Conservation (phyloP, 2,113 vertebrate genomes). For the Xyliphius kryptos region DNA sequence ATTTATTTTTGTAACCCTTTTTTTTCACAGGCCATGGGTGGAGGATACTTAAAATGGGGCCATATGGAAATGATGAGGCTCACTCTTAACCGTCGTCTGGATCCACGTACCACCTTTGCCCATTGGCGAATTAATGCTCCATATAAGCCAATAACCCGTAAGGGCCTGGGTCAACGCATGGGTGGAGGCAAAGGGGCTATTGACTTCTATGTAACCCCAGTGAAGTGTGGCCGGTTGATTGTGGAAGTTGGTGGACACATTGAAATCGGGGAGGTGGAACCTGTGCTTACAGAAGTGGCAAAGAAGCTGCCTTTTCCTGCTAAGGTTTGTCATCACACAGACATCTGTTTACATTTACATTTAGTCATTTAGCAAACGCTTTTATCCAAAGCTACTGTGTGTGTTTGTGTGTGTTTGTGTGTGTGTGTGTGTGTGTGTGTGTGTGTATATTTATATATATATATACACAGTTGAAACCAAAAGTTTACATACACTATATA, state of each 20-base stretch:
- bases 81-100: constrained; percentile 79
- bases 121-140: constrained; percentile 79
- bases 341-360: too few species aligned
- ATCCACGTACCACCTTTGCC: constrained; percentile 76
- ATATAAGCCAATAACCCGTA: constrained; percentile 78
- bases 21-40: constrained; percentile 76
- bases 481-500: too few species aligned
- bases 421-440: too few species aligned
- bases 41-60: constrained; percentile 88
- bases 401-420: too few species aligned
- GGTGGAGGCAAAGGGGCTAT: constrained; percentile 91
- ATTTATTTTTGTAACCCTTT: not conserved
- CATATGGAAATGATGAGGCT: constrained; percentile 96
- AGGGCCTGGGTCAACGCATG: constrained; percentile 90
- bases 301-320: constrained; percentile 85
- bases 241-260: constrained; percentile 83
- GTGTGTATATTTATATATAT: too few species aligned
- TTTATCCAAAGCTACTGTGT: too few species aligned
- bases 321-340: constrained; percentile 49
- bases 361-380: too few species aligned
- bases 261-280: constrained; percentile 71
- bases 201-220: constrained; percentile 81
- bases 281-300: constrained; percentile 71
- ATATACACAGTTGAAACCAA: too few species aligned
- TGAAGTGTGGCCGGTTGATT: constrained; percentile 73